Base-by-base conservation (phyloP, 2,888 invertebrate species). In the Leucoptera coffeella region DNA sequence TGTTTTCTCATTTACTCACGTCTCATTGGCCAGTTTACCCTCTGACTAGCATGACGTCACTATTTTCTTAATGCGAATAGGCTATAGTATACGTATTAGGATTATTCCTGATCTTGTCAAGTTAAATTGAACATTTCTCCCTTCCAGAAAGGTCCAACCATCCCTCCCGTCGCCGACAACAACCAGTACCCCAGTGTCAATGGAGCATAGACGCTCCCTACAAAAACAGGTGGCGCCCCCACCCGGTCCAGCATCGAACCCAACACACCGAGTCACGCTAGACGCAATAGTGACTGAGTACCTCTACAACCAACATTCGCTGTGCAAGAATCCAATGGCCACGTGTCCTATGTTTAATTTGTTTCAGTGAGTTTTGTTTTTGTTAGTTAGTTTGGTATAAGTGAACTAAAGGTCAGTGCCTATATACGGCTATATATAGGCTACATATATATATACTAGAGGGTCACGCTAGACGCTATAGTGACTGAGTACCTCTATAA, bases 281-380 rank as follows among this genome's bases (percentile, higher is more conserved):
- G 89, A 93, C 54, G 85, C 87, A 22, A 95, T 99, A 44, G 90
- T 97, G 35, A 94, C 91, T 0, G 95, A 96, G 57, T 97, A 96
- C 64, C 75, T 97, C 27, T 86, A 93, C 40, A 93, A 94, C 64
- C 97, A 99, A 57, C 99, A 99, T 64, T 86, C 95, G n/a, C 69
- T 92, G 5, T 99, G 99, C 71, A 90, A 89, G 62, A 93, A 96
- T 60, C 99, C 99, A 1, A 93, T 99, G 69, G 88, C 90, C 15
- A 95, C 94, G 0, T 97, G 96, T 59, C 96, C 97, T 0, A 91
- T 92, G 48, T 97, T 97, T 50, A 92, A 93, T 52, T 72, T 97
- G 19, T 90, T 93, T 46, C 77, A 81, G 85, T 87, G 49, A 76
- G 82, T 76, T 29, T 17, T n/a, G n/a, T n/a, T n/a, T n/a, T n/a